Percentiles rank a stretch among this genome's conserved stretches.
phyloP scores from a whole-genome alignment of 1,140 invertebrate genomes.

The Sitobion miscanthi region DNA sequence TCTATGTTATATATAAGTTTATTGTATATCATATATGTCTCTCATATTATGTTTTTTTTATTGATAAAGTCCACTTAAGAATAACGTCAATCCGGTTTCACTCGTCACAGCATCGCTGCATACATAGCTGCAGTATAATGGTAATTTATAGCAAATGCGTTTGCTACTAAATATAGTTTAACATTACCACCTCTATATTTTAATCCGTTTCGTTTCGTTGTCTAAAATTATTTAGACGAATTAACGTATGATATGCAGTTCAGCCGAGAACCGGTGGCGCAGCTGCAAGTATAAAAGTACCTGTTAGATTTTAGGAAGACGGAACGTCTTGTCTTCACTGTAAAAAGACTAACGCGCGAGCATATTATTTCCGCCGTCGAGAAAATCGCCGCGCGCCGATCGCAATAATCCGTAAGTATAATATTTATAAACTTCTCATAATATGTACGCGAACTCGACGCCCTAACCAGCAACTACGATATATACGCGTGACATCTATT shows the following conservation, averaged over 20 bases:
- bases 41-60: not conserved
- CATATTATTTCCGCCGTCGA: too few species aligned
- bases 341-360: not conserved
- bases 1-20: too few species aligned
- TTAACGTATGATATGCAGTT: not conserved
- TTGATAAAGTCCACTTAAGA: not conserved
- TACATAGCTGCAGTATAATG: too few species aligned
- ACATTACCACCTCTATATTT: too few species aligned
- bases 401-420: not conserved
- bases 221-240: not conserved
- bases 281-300: not conserved
- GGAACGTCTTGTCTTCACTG: not conserved
- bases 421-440: not conserved
- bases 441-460: too few species aligned
- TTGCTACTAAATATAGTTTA: too few species aligned
- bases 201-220: not conserved
- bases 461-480: too few species aligned
- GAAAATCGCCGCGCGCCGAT: not conserved
- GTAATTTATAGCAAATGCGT: too few species aligned
- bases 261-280: not conserved
- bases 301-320: not conserved
- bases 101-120: not conserved
- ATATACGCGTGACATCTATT: not conserved
- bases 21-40: too few species aligned
- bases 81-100: not conserved